These are phyloP conservation scores for Ceyx margarethae DNA, from an alignment of 2,113 vertebrate species.

Conservation along the genomic window DNA sequence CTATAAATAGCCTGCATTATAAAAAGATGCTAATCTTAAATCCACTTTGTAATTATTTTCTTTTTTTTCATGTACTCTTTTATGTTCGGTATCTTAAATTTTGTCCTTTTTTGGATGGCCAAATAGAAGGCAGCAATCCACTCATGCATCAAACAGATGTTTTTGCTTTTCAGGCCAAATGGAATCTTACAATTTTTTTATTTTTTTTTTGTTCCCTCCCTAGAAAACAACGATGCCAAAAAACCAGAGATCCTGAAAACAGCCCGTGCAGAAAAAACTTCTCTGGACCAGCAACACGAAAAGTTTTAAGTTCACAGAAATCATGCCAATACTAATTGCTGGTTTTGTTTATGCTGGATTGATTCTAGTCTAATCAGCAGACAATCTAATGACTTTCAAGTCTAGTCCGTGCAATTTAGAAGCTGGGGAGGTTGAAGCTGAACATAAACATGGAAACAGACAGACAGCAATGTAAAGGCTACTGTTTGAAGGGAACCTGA, in stretches of 20 bases:
- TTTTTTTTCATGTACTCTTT: constrained; percentile 67
- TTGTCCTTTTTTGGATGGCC: constrained; percentile 65
- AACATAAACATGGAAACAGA: constrained; percentile 36
- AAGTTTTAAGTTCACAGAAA: constrained; percentile 65
- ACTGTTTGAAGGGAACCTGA: background rate
- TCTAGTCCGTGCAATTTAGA: constrained; percentile 68
- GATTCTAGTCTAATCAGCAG: constrained; percentile 66
- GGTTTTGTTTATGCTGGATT: constrained; percentile 74
- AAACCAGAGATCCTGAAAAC: constrained; percentile 47
- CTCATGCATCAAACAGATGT: constrained; percentile 73
- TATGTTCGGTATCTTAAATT: constrained; percentile 64
- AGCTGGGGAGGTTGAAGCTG: constrained; percentile 13
- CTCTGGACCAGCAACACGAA: constrained; percentile 27
- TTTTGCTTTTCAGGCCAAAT: constrained; percentile 74
- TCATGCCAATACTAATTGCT: constrained; percentile 71
- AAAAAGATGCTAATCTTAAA: constrained; percentile 68
- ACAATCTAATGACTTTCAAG: constrained; percentile 70
- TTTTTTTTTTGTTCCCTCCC: constrained; percentile 43
- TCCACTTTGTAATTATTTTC: constrained; percentile 53
- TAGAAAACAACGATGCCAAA: constrained; percentile 66
- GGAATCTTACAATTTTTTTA: constrained; percentile 67
- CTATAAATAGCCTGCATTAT: constrained; percentile 57
- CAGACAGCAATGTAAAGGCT: constrained; percentile 23
- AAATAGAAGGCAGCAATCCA: constrained; percentile 65
- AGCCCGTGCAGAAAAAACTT: constrained; percentile 50